Percentiles rank a stretch among this genome's conserved stretches.
Evolutionary conservation across 2,797 vertebrate species (phyloP).

Genomic region (Cichlasoma orientale): DNA sequence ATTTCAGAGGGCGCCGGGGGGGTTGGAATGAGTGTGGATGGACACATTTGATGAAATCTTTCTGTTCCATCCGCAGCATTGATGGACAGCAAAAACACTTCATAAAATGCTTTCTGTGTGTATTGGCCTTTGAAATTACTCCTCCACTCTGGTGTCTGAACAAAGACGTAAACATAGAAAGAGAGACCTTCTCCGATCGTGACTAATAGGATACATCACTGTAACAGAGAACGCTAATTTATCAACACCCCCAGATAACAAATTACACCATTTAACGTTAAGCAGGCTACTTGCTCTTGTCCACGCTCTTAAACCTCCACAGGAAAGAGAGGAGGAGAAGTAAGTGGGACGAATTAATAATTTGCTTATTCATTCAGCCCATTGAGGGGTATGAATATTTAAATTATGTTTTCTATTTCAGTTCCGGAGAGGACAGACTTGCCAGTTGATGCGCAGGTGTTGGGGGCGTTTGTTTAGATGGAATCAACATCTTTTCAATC

Average conservation of each 20-base stretch:
- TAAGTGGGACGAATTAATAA: constrained; percentile 51
- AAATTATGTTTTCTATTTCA: constrained; percentile 61
- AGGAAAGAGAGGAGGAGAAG: constrained; percentile 17
- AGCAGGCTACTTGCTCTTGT: constrained; percentile 48
- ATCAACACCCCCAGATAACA: constrained; percentile 65
- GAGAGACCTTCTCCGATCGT: constrained; percentile 32
- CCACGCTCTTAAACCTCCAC: constrained; percentile 29
- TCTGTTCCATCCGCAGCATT: background rate
- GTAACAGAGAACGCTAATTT: constrained; percentile 51
- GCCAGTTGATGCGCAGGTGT: constrained; percentile 63
- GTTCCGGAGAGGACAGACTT: constrained; percentile 41
- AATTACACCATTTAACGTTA: constrained; percentile 66
- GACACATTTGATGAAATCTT: background rate
- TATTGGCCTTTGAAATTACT: background rate
- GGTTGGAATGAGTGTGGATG: background rate
- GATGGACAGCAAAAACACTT: background rate
- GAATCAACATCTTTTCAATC: constrained; percentile 71
- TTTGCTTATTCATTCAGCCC: constrained; percentile 45
- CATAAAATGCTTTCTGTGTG: background rate
- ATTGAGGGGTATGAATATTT: constrained; percentile 56
- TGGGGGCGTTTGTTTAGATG: constrained; percentile 54
- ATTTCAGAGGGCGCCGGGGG: background rate
- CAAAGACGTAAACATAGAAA: constrained; percentile 43
- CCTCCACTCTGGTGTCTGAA: constrained; percentile 25
- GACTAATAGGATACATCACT: constrained; percentile 62